These are phyloP conservation scores for Myrmecobius fasciatus DNA, from an alignment of 2,113 vertebrate species.

Conservation along the genomic window DNA sequence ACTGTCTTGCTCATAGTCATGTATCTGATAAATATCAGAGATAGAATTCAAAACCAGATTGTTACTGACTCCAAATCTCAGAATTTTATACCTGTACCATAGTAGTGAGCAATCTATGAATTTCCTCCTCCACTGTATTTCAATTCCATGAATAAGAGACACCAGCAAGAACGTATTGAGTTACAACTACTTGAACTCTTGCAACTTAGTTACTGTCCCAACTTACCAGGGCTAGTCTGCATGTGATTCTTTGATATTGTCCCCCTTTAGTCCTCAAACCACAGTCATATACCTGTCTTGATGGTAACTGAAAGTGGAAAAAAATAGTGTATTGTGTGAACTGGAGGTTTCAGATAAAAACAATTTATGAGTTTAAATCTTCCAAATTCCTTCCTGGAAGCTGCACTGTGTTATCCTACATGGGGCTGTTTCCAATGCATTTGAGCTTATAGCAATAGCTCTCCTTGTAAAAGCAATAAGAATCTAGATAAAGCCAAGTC, in stretches of 20 bases:
- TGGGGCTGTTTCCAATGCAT: conserved; percentile 66
- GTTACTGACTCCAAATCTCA: background rate
- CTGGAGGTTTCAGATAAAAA: conserved; percentile 79
- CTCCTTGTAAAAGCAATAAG: conserved; percentile 69
- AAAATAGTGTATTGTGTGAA: conserved; percentile 76
- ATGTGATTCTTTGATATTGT: conserved; percentile 53
- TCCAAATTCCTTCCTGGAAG: conserved; percentile 78
- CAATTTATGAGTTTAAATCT: conserved; percentile 79
- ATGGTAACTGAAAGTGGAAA: conserved; percentile 79
- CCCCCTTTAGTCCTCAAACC: conserved; percentile 41
- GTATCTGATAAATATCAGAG: background rate
- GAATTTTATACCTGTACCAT: background rate
- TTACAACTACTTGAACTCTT: conserved; percentile 67
- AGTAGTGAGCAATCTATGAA: background rate
- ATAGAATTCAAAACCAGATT: background rate
- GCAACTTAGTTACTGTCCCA: conserved; percentile 61
- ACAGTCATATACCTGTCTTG: conserved; percentile 78
- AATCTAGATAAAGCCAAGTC: conserved; percentile 71
- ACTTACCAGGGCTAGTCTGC: conserved; percentile 14
- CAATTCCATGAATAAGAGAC: background rate
- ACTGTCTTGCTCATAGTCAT: background rate
- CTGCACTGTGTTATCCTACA: conserved; percentile 77
- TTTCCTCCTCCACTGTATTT: background rate
- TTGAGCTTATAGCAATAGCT: conserved; percentile 73
- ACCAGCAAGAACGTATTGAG: background rate